Conservation (phyloP, 2,797 vertebrate species). For the Labeo calbasu region DNA sequence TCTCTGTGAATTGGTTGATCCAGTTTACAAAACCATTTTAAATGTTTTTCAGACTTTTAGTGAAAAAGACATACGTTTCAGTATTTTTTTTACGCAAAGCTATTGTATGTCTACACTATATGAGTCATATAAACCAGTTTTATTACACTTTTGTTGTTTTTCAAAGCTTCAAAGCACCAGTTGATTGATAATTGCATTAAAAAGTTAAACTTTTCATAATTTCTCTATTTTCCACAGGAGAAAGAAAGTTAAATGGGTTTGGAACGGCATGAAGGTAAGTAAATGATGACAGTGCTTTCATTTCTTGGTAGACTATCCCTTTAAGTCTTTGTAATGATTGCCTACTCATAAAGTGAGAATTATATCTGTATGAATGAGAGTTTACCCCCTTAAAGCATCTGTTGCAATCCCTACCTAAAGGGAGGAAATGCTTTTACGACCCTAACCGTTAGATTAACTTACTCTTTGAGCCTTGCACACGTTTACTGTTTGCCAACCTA, state of each 20-base stretch:
- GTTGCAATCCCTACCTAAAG: neutral
- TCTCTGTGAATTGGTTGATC: neutral
- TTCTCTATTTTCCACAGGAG: neutral
- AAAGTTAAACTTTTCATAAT: neutral
- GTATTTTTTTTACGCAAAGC: neutral
- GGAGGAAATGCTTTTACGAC: slow-evolving; percentile 27
- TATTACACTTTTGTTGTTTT: neutral
- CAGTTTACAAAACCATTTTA: neutral
- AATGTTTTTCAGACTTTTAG: neutral
- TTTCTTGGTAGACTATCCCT: neutral
- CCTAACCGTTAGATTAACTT: slow-evolving; percentile 23
- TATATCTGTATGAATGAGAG: slow-evolving; percentile 11
- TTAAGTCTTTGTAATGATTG: neutral
- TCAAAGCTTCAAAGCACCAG: neutral
- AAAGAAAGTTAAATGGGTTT: neutral
- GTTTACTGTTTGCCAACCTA: slow-evolving; percentile 20
- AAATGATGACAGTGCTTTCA: neutral
- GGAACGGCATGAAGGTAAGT: neutral
- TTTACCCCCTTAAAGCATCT: slow-evolving; percentile 7
- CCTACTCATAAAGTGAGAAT: neutral
- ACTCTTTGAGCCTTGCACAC: neutral
- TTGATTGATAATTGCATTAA: neutral
- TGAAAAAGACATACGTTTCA: neutral
- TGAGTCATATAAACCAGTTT: neutral
- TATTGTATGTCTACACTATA: neutral